A percentile compares a stretch with the other conserved stretches of the same genome.
Evolutionary conservation across 1,140 invertebrate genomes (phyloP).

Genomic region (Zelostemma sp.): DNA sequence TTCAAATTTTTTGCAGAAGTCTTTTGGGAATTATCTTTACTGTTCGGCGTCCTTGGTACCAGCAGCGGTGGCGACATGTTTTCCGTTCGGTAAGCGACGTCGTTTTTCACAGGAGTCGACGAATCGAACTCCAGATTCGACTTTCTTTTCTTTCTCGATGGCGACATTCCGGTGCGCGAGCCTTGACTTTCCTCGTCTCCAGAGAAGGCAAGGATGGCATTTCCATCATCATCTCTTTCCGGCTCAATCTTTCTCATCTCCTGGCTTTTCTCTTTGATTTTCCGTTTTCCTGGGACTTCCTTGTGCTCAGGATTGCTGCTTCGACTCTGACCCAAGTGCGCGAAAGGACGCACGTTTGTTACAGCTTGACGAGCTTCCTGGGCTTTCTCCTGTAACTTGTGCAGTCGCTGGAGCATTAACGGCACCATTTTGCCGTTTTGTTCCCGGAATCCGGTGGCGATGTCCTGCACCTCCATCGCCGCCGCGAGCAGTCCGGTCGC

Average conservation of each 20-base stretch:
- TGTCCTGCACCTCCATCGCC: conserved; percentile 97
- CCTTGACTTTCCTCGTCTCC: conserved; percentile 35
- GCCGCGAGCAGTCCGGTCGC: conserved; percentile 93
- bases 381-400: conserved; percentile 76
- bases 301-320: conserved; percentile 56
- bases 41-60: conserved; percentile 54
- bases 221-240: conserved; percentile 28
- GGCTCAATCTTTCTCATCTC: conserved; percentile 4
- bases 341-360: conserved; percentile 71
- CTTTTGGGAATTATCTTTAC: conserved; percentile 26
- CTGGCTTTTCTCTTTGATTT: conserved; percentile 53
- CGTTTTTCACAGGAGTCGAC: conserved; percentile 53
- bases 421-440: conserved; percentile 89
- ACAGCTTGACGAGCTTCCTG: conserved; percentile 64
- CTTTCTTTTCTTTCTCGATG: conserved; percentile 56
- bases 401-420: conserved; percentile 85
- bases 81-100: conserved; percentile 49
- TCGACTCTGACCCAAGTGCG: conserved; percentile 70
- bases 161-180: conserved; percentile 43
- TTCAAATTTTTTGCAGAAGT: conserved; percentile 44
- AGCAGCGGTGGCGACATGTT: conserved; percentile 66
- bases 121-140: conserved; percentile 30
- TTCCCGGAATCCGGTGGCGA: conserved; percentile 88
- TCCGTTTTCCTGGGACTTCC: conserved; percentile 59
- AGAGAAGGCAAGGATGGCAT: conserved; percentile 44